Conservation (phyloP, 2,113 vertebrate genomes). For the Phalacrocorax carbo region DNA sequence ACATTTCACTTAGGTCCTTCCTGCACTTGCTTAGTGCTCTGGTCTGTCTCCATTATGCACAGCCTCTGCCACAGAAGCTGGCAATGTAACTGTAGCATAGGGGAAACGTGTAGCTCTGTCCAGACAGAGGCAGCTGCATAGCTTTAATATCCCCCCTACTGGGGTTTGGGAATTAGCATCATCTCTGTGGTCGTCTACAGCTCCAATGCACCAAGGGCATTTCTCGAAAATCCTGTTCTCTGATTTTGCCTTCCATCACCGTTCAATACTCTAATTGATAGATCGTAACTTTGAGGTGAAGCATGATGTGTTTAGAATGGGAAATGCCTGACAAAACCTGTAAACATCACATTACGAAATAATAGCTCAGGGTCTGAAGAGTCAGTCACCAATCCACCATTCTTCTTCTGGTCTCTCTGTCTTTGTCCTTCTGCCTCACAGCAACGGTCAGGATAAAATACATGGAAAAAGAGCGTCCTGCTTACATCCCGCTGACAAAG, state of each 20-base stretch:
- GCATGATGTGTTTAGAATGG: slow-evolving; percentile 7
- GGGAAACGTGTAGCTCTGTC: fast-evolving
- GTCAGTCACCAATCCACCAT: background rate
- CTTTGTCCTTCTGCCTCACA: background rate
- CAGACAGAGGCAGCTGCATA: background rate
- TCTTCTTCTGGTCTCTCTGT: background rate
- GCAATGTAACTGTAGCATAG: fast-evolving
- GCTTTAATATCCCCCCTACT: background rate
- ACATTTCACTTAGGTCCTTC: background rate
- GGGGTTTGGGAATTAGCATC: background rate
- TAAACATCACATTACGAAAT: background rate
- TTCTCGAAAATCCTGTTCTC: background rate
- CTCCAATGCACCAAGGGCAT: background rate
- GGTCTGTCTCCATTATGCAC: background rate
- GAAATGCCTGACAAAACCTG: slow-evolving; percentile 2
- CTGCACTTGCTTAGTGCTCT: background rate
- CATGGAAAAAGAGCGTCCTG: background rate
- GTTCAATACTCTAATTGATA: slow-evolving; percentile 41
- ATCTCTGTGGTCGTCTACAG: background rate
- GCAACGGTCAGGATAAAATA: background rate
- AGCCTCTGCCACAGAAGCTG: background rate
- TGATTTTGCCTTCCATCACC: slow-evolving; percentile 8
- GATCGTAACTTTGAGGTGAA: slow-evolving; percentile 12
- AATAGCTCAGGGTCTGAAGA: background rate
- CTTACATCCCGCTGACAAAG: background rate